Evolutionary conservation across 2,113 vertebrate species (phyloP), one percentile per base, ranked within the genome.

Genomic region (Spheniscus mendiculus): DNA sequence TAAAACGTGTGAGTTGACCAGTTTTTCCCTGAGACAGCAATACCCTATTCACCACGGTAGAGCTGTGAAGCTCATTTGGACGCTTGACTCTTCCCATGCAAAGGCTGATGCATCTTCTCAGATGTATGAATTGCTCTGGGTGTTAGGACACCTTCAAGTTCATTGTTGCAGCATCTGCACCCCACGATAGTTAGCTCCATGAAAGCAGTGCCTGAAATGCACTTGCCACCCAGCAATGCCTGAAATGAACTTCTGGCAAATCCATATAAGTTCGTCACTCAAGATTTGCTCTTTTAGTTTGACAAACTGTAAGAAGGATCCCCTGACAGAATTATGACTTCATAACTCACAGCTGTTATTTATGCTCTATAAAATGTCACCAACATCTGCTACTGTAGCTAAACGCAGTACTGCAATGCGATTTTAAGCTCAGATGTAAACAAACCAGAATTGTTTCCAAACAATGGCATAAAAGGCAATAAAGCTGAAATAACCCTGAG

Each of bases 271-370:
- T 70, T 74, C 90, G 49, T 52, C 59, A 85, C 19, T 93, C 78
- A 84, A 44, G 49, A 82, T 61, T 49, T 76, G 74, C 78, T 90
- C 78, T 93, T 90, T 88, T 80, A 50, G 29, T 87, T 76, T 91
- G 59, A 87, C 23, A 72, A 87, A 77, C 40, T 83, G 78, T 49
- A 94, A 79, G 82, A 94, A 82, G 49, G 45, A 87, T 90, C 44
- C 71, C 56, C 52, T 82, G 49, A 71, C 73, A 87, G 81, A 90
- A 94, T 90, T 47, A 87, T 11, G 58, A 82, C 71, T 95, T 91
- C 73, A 40, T 21, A 91, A 45, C 40, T 91, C 58, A 87, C 83
- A 95, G 93, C 56, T 95, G 93, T 90, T 97, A 96, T 85, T 96
- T 95, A 90, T 65, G 70, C 36, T 91, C 73, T 61, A 34, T 79